Conservation (phyloP, 1,140 invertebrate species). For the Bombus confusus region DNA sequence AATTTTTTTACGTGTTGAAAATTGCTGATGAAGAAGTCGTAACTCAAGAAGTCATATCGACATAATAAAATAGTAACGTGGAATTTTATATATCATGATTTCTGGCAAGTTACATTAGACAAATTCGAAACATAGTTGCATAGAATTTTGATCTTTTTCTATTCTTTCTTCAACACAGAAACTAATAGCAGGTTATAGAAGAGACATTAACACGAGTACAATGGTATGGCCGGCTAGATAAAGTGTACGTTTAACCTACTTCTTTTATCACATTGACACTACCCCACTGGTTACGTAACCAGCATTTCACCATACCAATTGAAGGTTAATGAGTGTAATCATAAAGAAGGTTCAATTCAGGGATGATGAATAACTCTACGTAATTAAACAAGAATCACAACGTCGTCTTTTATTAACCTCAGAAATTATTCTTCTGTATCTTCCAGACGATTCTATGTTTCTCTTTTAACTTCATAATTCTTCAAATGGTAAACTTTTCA, state of each 20-base stretch:
- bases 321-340: conserved; percentile 32
- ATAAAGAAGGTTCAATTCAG: neutral
- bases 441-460: neutral
- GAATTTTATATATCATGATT: too few relatives aligned
- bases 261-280: conserved; percentile 32
- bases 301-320: conserved; percentile 28
- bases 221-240: conserved; percentile 7
- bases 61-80: too few relatives aligned
- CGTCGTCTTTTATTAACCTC: neutral
- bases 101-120: too few relatives aligned
- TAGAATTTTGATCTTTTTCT: neutral
- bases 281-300: conserved; percentile 26
- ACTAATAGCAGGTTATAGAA: neutral
- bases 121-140: too few relatives aligned
- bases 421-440: neutral
- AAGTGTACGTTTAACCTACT: conserved; percentile 35
- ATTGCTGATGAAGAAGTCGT: too few relatives aligned
- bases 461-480: neutral
- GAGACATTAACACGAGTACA: neutral
- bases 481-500: neutral
- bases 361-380: neutral
- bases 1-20: too few relatives aligned
- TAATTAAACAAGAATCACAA: neutral
- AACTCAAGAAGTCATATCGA: too few relatives aligned
- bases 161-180: neutral